Conservation (phyloP, 2,113 vertebrate genomes). For the Cyprinodon variegatus region DNA sequence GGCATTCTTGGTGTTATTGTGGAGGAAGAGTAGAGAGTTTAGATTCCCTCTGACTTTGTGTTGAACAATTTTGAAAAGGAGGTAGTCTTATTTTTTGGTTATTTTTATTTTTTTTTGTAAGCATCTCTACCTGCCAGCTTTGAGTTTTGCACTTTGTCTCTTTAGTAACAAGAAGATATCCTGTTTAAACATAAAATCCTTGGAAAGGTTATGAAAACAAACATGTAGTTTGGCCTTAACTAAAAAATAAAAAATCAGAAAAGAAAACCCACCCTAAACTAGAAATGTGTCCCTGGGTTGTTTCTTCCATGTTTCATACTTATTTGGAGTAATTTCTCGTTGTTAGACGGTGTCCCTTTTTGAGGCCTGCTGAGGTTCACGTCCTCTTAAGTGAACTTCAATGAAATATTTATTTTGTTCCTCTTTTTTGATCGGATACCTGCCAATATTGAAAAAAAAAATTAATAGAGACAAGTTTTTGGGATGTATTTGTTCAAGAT, state of each 20-base stretch:
- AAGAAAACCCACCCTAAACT: slow-evolving; percentile 51
- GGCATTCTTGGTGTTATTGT: slow-evolving; percentile 70
- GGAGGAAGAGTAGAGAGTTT: slow-evolving; percentile 68
- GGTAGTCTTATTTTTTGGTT: slow-evolving; percentile 85
- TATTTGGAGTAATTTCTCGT: slow-evolving; percentile 48
- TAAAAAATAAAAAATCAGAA: slow-evolving; percentile 47
- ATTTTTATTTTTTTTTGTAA: slow-evolving; percentile 67
- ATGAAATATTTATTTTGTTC: no score
- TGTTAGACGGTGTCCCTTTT: slow-evolving; percentile 41
- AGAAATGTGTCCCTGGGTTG: slow-evolving; percentile 56
- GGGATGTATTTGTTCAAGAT: slow-evolving; percentile 15
- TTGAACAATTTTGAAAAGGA: slow-evolving; percentile 81
- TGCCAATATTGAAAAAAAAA: not conserved
- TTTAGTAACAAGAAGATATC: slow-evolving; percentile 62
- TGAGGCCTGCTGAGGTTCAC: slow-evolving; percentile 21
- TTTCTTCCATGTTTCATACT: slow-evolving; percentile 61
- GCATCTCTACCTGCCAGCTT: slow-evolving; percentile 68
- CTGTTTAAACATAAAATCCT: slow-evolving; percentile 61
- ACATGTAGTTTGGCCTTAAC: slow-evolving; percentile 60
- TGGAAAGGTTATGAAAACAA: slow-evolving; percentile 51
- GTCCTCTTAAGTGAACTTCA: slow-evolving; percentile 15
- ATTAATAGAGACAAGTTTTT: not conserved
- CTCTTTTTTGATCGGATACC: slow-evolving; percentile 4
- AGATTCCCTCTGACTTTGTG: slow-evolving; percentile 74
- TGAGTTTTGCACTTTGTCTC: slow-evolving; percentile 55